These are phyloP conservation scores for Hyppa rectilinea DNA, from an alignment of 2,888 invertebrate genomes.

Conservation along the genomic window DNA sequence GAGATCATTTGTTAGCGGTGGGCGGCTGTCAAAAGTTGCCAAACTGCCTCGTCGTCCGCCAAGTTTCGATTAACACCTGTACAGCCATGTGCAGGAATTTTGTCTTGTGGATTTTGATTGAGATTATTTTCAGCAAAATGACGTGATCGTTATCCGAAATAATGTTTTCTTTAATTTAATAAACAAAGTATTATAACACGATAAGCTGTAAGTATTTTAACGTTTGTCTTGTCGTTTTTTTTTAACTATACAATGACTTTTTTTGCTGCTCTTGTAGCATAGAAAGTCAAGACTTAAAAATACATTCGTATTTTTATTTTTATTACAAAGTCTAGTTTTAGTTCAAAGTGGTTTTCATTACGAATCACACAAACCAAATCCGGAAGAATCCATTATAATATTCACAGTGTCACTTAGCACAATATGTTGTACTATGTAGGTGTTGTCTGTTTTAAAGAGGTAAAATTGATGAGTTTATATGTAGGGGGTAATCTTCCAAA, in stretches of 20 bases:
- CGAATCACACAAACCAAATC: no score
- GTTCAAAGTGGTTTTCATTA: no score
- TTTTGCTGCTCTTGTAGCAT: no score
- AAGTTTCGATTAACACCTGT: conserved; percentile 78
- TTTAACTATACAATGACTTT: not conserved
- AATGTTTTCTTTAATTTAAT: not conserved
- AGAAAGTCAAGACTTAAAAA: not conserved
- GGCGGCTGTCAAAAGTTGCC: conserved; percentile 62
- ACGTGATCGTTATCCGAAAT: not conserved
- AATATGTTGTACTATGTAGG: no score
- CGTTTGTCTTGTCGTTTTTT: not conserved
- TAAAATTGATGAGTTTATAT: no score
- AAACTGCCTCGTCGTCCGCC: conserved; percentile 59
- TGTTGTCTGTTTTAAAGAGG: no score
- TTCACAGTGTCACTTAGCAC: no score
- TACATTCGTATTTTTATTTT: no score
- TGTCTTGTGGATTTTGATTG: not conserved
- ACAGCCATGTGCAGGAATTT: conserved; percentile 44
- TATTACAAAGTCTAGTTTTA: no score
- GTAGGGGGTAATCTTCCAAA: no score
- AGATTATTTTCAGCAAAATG: not conserved
- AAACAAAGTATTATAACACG: not conserved
- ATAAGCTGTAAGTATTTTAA: not conserved
- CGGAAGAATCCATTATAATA: no score
- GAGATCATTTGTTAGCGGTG: conserved; percentile 65